Base-by-base conservation (phyloP, 2,888 invertebrate genomes). In the Xylophagus ater region DNA sequence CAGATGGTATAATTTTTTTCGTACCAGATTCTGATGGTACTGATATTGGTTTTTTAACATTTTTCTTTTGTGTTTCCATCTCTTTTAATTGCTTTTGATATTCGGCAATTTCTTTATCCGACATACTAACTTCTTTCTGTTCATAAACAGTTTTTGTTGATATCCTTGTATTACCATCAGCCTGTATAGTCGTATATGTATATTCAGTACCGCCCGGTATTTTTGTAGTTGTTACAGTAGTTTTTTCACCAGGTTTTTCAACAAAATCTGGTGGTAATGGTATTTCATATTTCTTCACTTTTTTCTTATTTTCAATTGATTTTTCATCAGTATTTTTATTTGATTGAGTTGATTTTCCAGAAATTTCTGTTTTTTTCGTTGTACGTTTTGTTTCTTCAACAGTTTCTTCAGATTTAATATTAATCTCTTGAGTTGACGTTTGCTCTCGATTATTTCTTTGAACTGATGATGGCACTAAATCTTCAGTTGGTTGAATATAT, bases 41-140 rank as follows among this genome's bases (percentile, higher is more conserved):
- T 41, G 58, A 60, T 52, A 59, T 63, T 34, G 62, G 56, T 46
- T 53, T 55, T 47, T 59, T 60, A 17, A 63, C 47, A 39, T n/a
- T n/a, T n/a, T 63, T 60, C 53, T 60, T 62, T 44, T 57, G 62
- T 50, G 62, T 63, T 40, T 63, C 58, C n/a, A 63, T 63, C 21
- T 63, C 63, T 50, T 58, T 60, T 9, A 62, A 41, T 10, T 60
- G 58, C 44, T 62, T 62, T 51, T 62, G 57, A 42, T 63, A 63
- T 34, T 51, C 47, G 25, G 37, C 49, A 42, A 63, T 62, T 45
- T 63, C 63, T 39, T 60, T 62, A 42, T 62, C 63, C 44, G 62
- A 60, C 42, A 63, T 47, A 36, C 62, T 62, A 5, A 53, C 46
- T 33, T 61, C 60, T 44, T 61, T 60, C 34, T 63, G 62, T 38